A percentile compares a stretch with the other conserved stretches of the same genome.
phyloP scores from a whole-genome alignment of 2,888 invertebrate genomes.

The Mantis religiosa region DNA sequence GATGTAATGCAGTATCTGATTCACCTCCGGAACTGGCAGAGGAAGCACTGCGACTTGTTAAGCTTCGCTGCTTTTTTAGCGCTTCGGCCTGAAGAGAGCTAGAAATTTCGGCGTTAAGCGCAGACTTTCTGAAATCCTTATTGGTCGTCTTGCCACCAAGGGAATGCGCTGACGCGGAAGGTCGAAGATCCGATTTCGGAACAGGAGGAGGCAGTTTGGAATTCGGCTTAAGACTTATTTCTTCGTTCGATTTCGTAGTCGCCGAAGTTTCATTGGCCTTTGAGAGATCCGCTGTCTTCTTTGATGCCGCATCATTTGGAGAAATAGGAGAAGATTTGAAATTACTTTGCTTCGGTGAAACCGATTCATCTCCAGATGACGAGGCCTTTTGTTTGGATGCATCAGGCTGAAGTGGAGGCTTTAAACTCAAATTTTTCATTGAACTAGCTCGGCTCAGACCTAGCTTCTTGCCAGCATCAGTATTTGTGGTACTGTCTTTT shows the following conservation, averaged over 20 bases:
- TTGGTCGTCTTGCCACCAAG: conserved; percentile 45
- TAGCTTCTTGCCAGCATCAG: background rate
- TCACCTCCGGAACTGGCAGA: conserved; percentile 22
- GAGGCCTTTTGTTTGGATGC: background rate
- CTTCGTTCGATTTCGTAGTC: conserved; percentile 24
- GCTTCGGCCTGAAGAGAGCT: conserved; percentile 38
- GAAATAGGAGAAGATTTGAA: conserved; percentile 6
- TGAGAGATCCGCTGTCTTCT: conserved; percentile 14
- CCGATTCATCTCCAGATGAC: background rate
- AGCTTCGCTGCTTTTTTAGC: conserved; percentile 43
- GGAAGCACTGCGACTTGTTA: background rate
- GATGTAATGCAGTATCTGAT: background rate
- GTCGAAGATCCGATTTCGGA: conserved; percentile 45
- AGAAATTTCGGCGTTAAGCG: conserved; percentile 58
- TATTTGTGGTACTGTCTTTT: background rate
- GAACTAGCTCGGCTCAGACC: conserved; percentile 33
- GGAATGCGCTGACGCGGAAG: conserved; percentile 21
- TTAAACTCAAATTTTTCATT: conserved; percentile 39
- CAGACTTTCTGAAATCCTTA: conserved; percentile 71
- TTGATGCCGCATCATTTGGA: conserved; percentile 14
- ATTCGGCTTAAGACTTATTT: background rate
- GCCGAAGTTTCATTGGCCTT: conserved; percentile 12
- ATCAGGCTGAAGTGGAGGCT: background rate
- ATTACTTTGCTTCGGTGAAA: background rate
- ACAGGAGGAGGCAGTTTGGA: conserved; percentile 46